Evolutionary conservation across 1,140 invertebrate species (phyloP), one percentile per base, ranked within the genome.

Genomic region (Leptinotarsa undecemlineata): DNA sequence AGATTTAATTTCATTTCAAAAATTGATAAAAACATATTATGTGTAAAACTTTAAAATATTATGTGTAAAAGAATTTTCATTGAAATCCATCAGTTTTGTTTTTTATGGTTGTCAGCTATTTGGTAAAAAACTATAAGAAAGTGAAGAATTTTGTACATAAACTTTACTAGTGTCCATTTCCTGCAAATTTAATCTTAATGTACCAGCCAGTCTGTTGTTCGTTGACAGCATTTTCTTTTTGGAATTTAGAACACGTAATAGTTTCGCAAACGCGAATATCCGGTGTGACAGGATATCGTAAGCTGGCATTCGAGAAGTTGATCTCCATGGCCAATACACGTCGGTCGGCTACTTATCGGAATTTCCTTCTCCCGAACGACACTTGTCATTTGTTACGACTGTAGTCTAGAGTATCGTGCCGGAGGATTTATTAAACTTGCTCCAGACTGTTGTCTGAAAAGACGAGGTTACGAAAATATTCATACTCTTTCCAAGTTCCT

Each of bases 191-290:
- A 57, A 57, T 57, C 51, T 17, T 4, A 19, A 17, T 19, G 17
- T 17, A n/a, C 17, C 51, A 19, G n/a, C 4, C 4, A 14, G 51
- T 19, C n/a, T n/a, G 13, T 57, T 17, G n/a, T 19, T 17, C 4
- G 51, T 57, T 57, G 51, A 57, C 51, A 57, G n/a, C 51, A 19
- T 19, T 57, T 19, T 57, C 51, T 15, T 15, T 19, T 57, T 19
- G 51, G n/a, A 57, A 57, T 57, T 57, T 57, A 1, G 51, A 57
- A 17, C 51, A 57, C 51, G 17, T 57, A 57, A 57, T 57, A 57
- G 13, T 57, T 57, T 57, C n/a, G 51, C 51, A 14, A 57, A 57
- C 51, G 51, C 51, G 51, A 57, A 57, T 57, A 57, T 57, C 51
- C 17, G 51, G 17, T 15, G 15, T 57, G 14, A 57, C 13, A 57